Base-by-base conservation (phyloP, 2,113 vertebrate species). In the Corythoichthys intestinalis region DNA sequence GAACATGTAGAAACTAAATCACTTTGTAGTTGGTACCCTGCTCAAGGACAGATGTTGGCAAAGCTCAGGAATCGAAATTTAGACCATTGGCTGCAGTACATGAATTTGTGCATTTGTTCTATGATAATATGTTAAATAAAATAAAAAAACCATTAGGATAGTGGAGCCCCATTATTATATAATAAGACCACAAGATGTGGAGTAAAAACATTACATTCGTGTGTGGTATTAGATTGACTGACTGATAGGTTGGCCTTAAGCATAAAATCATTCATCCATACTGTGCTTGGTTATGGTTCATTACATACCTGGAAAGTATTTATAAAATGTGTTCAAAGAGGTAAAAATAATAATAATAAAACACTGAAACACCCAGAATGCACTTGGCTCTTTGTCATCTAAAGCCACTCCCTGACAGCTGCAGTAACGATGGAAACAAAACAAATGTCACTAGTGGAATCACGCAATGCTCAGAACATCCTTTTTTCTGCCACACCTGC, bases 371-470 rank as follows among this genome's bases (percentile, higher is more conserved):
- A 63, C 44, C 8, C 5, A 47, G 5, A 47, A 63, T 34, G 20
- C 20, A 47, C 44, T 47, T 47, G 41, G 44, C 44, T 47, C 41
- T 3, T 62, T 62, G 41, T 39, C 59, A 44, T 62, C 59, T 39
- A 62, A 44, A 44, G 39, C 39, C 59, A 12, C 59, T 44, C 39
- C 59, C 59, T 44, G 39, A 28, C 59, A 62, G 39, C 59, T 44
- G 59, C 39, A 20, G 59, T 62, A 11, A 20, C 41, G 17, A 44
- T 62, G 59, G 59, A 62, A 62, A 62, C 39, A 62, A 46, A 62
- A 62, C 59, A 62, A 58, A 44, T 46, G 44, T 47, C 61, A 63
- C 61, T 14, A 63, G 41, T 47, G 61, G 44, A 63, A 47, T 63
- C 61, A 63, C 61, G 61, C 61, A 63, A 63, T 47, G 61, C 39